phyloP scores from a whole-genome alignment of 2,113 vertebrate genomes.

The Acanthisitta chloris region DNA sequence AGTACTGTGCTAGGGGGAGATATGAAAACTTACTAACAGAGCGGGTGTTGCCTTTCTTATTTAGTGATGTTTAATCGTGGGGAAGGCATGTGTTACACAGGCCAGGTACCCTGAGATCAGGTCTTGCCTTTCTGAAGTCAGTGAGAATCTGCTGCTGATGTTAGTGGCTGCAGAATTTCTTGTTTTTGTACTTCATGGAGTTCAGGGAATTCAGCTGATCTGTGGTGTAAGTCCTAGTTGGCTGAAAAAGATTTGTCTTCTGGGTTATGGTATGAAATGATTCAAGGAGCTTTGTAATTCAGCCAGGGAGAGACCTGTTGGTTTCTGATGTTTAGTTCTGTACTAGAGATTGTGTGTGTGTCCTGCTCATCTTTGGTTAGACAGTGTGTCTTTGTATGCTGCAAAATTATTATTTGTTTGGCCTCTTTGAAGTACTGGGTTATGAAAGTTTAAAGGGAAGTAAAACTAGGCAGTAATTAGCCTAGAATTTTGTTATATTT shows the following conservation, averaged over 20 bases:
- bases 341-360: neutral
- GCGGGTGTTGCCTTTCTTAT: neutral
- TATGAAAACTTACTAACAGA: neutral
- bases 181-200: neutral
- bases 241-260: neutral
- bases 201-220: neutral
- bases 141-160: neutral
- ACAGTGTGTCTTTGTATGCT: neutral
- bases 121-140: neutral
- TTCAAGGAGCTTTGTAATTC: neutral
- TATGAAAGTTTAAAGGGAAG: neutral
- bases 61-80: neutral
- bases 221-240: neutral
- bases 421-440: neutral
- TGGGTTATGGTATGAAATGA: neutral
- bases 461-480: neutral
- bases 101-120: neutral
- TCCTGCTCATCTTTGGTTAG: neutral
- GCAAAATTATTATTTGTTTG: neutral
- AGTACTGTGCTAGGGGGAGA: neutral
- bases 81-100: fast-evolving
- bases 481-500: neutral
- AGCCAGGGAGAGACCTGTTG: neutral
- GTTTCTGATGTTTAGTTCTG: neutral
- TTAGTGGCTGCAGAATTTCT: neutral